Conservation (phyloP, 2,888 invertebrate genomes). For the Lucinisca nassula region DNA sequence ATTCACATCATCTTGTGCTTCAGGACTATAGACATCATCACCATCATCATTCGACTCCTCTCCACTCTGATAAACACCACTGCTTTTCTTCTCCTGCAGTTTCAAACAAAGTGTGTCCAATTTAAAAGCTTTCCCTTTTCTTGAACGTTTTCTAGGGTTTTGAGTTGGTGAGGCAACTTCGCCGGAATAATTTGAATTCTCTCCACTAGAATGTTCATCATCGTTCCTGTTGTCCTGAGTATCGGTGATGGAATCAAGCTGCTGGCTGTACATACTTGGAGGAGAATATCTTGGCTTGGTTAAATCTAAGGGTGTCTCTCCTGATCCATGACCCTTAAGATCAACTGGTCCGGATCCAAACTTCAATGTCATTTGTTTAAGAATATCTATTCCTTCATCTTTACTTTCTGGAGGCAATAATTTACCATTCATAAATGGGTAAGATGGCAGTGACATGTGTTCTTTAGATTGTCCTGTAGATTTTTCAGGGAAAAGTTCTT, state of each 20-base stretch:
- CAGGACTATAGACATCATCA: slow-evolving; percentile 35
- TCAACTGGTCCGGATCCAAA: slow-evolving; percentile 77
- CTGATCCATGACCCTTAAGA: neutral
- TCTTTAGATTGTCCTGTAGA: slow-evolving; percentile 1
- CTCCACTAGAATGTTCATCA: slow-evolving; percentile 65
- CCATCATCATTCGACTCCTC: slow-evolving; percentile 40
- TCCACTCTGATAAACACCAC: slow-evolving; percentile 42
- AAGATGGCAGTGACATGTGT: slow-evolving; percentile 32
- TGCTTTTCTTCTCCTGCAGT: slow-evolving; percentile 81
- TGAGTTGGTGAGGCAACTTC: slow-evolving; percentile 80
- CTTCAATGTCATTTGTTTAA: slow-evolving; percentile 84
- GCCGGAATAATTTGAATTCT: slow-evolving; percentile 82
- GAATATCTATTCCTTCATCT: slow-evolving; percentile 78
- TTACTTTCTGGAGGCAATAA: slow-evolving; percentile 48
- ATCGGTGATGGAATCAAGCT: neutral
- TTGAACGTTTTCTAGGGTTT: slow-evolving; percentile 90
- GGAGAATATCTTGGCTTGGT: slow-evolving; percentile 79
- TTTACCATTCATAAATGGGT: slow-evolving; percentile 68
- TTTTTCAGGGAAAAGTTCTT: slow-evolving; percentile 25
- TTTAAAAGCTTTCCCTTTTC: slow-evolving; percentile 96
- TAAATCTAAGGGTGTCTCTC: slow-evolving; percentile 83
- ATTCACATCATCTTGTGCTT: slow-evolving; percentile 26
- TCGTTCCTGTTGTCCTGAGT: slow-evolving; percentile 29
- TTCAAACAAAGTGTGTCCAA: slow-evolving; percentile 90
- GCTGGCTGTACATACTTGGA: slow-evolving; percentile 48